Percentiles rank a stretch among this genome's conserved stretches.
Conservation (phyloP, 2,888 invertebrate genomes). For the Apantesis nais region DNA sequence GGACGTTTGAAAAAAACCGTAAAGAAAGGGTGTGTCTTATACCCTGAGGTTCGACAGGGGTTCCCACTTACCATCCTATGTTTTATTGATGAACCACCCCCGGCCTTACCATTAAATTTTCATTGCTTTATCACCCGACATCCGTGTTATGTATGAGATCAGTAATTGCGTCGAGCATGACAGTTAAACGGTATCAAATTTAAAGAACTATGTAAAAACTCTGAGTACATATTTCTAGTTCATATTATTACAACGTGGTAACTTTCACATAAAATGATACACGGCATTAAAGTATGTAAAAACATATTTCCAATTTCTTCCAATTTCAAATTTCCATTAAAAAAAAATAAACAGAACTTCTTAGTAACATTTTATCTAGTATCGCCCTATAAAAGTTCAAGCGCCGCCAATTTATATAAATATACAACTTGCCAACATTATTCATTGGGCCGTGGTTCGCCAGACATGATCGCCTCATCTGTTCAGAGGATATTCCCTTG, state of each 20-base stretch:
- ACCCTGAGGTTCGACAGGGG: conserved; percentile 64
- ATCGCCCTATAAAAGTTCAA: no score
- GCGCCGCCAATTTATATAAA: no score
- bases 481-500: background rate
- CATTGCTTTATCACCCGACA: conserved; percentile 64
- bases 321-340: no score
- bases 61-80: conserved; percentile 74
- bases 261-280: no score
- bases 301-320: no score
- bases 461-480: background rate
- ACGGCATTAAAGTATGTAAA: no score
- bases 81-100: conserved; percentile 70
- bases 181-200: conserved; percentile 25
- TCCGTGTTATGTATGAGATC: conserved; percentile 43
- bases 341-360: no score
- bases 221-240: no score
- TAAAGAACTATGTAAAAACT: background rate
- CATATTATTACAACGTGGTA: no score
- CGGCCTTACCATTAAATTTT: conserved; percentile 70
- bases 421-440: background rate
- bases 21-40: conserved; percentile 38
- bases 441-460: background rate
- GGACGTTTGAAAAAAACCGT: conserved; percentile 51
- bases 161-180: conserved; percentile 39
- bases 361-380: no score